Percentiles rank a stretch among this genome's conserved stretches.
These are phyloP conservation scores for Xyrichtys novacula DNA, from an alignment of 2,797 vertebrate genomes.

Conservation along the genomic window DNA sequence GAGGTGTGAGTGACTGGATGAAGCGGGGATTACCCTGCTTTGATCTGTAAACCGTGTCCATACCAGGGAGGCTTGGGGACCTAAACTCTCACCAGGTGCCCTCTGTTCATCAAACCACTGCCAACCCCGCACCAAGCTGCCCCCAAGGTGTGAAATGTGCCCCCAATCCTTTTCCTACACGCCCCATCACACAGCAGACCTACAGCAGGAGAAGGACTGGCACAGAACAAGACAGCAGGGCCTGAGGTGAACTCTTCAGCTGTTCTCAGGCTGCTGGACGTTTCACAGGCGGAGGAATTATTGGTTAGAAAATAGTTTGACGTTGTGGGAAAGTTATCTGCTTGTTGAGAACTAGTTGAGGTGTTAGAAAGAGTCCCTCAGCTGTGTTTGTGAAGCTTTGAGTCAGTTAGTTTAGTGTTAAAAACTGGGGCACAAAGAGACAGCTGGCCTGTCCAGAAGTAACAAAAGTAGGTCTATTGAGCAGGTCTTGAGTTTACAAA, in stretches of 20 bases:
- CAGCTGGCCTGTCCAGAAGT: too few species aligned
- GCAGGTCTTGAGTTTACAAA: too few species aligned
- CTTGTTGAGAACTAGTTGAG: neutral
- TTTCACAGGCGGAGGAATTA: neutral
- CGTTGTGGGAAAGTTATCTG: neutral
- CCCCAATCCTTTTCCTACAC: slow-evolving; percentile 62
- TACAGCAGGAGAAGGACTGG: slow-evolving; percentile 64
- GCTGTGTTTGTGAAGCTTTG: too few species aligned
- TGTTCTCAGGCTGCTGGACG: neutral
- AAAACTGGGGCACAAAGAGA: too few species aligned
- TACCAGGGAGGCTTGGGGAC: slow-evolving; percentile 50
- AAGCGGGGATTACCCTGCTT: slow-evolving; percentile 71
- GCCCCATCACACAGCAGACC: slow-evolving; percentile 65
- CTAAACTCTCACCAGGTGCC: slow-evolving; percentile 74
- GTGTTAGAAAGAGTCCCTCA: too few species aligned
- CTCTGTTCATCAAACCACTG: slow-evolving; percentile 62
- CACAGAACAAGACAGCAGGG: slow-evolving; percentile 36
- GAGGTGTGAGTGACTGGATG: slow-evolving; percentile 47
- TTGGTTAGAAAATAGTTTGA: slow-evolving; percentile 1
- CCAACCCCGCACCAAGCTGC: slow-evolving; percentile 70
- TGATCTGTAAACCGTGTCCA: slow-evolving; percentile 78
- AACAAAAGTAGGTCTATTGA: too few species aligned
- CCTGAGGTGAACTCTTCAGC: neutral
- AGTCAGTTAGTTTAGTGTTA: too few species aligned
- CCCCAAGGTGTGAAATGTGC: slow-evolving; percentile 79